Evolutionary conservation across 2,888 invertebrate genomes (phyloP).

Genomic region (Hydroisotoma schaefferi): DNA sequence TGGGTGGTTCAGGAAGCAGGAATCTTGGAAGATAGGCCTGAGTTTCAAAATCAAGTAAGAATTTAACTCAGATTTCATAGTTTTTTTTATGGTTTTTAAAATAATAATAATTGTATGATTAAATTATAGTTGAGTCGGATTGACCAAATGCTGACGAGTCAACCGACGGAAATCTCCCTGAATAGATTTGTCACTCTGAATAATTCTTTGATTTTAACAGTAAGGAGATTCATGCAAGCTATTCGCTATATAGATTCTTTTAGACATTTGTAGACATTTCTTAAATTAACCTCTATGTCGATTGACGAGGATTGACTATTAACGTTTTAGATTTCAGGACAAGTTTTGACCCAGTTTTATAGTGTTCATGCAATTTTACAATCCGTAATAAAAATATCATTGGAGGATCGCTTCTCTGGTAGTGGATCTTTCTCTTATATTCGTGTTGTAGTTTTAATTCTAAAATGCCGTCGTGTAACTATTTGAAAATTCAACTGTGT

Average conservation of each 20-base stretch:
- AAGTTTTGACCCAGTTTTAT: neutral
- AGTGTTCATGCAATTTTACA: neutral
- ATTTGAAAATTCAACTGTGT: no score
- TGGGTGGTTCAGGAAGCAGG: neutral
- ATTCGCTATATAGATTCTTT: neutral
- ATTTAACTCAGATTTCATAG: neutral
- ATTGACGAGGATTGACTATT: no score
- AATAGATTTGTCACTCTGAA: neutral
- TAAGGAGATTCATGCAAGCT: neutral
- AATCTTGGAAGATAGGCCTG: neutral
- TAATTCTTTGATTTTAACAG: neutral
- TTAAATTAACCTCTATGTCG: neutral
- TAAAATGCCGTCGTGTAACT: no score
- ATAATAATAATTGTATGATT: neutral
- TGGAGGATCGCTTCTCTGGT: no score
- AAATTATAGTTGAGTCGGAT: neutral
- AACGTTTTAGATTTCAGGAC: neutral
- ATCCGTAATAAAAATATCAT: no score
- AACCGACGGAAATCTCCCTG: neutral
- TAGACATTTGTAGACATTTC: neutral
- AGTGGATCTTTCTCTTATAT: no score
- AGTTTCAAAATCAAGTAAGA: neutral
- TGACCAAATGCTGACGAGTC: neutral
- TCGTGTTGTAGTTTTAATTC: no score
- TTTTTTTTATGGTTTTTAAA: neutral